A percentile compares a stretch with the other conserved stretches of the same genome.
Evolutionary conservation across 2,797 vertebrate genomes (phyloP).

Genomic region (Acanthornis magna): DNA sequence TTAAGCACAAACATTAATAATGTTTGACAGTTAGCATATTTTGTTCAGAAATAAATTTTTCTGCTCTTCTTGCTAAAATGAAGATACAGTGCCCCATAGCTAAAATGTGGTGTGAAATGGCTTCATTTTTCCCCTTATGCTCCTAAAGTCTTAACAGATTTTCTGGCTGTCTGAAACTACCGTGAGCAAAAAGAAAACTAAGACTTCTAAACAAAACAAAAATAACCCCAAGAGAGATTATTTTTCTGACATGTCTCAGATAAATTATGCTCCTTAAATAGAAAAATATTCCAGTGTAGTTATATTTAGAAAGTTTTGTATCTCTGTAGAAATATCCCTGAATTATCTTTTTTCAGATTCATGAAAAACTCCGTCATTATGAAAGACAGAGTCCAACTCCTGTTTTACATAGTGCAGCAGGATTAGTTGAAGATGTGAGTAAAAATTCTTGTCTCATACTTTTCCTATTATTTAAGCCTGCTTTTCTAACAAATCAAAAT

Average conservation of each 20-base stretch:
- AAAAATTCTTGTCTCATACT: background rate
- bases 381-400: slow-evolving; percentile 88
- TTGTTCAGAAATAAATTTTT: background rate
- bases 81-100: background rate
- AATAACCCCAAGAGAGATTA: background rate
- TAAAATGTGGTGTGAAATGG: background rate
- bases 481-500: background rate
- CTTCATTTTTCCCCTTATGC: background rate
- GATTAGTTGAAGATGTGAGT: slow-evolving; percentile 90
- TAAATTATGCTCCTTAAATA: background rate
- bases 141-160: background rate
- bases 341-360: slow-evolving; percentile 81
- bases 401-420: slow-evolving; percentile 87
- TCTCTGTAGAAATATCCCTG: background rate
- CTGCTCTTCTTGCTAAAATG: background rate
- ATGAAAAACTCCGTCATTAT: slow-evolving; percentile 89
- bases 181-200: background rate
- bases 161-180: background rate
- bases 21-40: background rate
- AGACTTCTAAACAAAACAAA: background rate
- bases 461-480: background rate
- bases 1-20: background rate
- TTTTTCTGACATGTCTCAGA: background rate
- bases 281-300: background rate
- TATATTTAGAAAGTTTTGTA: background rate